Evolutionary conservation across 2,113 vertebrate genomes (phyloP).

Genomic region (Oncorhynchus masou): DNA sequence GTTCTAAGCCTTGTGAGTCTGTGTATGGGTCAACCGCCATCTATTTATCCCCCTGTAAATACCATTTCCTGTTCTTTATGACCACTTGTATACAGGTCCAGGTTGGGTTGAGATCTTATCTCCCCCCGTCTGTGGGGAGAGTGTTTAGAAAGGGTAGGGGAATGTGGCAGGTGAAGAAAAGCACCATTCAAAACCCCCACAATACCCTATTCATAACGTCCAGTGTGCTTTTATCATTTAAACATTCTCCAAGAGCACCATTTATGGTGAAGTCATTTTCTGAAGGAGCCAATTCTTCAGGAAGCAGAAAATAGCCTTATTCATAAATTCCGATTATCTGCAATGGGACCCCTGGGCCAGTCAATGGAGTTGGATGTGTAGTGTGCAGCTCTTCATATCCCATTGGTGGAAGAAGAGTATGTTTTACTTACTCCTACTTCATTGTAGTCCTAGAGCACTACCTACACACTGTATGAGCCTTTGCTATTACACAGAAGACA

Average conservation of each 20-base stretch:
- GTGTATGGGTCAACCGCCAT: conserved; percentile 11
- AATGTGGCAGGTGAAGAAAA: conserved; percentile 31
- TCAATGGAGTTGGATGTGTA: conserved; percentile 47
- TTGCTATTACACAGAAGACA: no score
- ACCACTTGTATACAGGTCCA: neutral
- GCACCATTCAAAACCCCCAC: conserved; percentile 62
- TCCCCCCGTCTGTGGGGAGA: conserved; percentile 22
- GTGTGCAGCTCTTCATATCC: neutral
- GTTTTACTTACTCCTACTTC: conserved; percentile 5
- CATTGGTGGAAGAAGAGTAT: neutral
- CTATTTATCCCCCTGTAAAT: conserved; percentile 8
- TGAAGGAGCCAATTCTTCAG: conserved; percentile 58
- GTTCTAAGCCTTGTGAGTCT: no score
- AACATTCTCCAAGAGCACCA: conserved; percentile 54
- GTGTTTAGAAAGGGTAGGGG: conserved; percentile 47
- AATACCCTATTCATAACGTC: conserved; percentile 72
- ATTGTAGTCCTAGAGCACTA: no score
- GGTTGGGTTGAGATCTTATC: neutral
- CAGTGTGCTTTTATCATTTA: conserved; percentile 72
- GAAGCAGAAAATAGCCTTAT: conserved; percentile 62
- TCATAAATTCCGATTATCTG: conserved; percentile 68
- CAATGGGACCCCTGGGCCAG: conserved; percentile 54
- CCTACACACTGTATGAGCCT: no score
- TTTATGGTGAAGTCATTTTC: conserved; percentile 64
- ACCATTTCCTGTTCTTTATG: conserved; percentile 2